A percentile compares a stretch with the other conserved stretches of the same genome.
phyloP scores from a whole-genome alignment of 2,888 invertebrate species.

The Clepsis dumicolana region DNA sequence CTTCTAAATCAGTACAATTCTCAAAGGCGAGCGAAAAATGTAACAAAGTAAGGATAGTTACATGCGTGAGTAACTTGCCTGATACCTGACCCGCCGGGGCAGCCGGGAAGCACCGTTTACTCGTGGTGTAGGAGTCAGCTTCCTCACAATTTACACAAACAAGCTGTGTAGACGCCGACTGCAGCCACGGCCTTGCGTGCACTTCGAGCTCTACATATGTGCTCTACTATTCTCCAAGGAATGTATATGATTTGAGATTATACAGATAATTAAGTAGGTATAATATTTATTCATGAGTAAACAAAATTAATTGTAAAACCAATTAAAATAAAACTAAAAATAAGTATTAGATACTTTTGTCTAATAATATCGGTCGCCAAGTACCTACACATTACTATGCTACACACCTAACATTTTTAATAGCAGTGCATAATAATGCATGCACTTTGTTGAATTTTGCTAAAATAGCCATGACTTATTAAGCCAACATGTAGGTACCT shows the following conservation, averaged over 20 bases:
- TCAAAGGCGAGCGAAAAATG: too few relatives aligned
- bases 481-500: not conserved
- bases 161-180: conserved; percentile 14
- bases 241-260: not conserved
- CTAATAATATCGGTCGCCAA: not conserved
- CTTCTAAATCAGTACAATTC: too few relatives aligned
- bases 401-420: too few relatives aligned
- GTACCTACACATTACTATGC: not conserved
- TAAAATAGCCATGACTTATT: not conserved
- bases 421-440: too few relatives aligned
- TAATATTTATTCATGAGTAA: too few relatives aligned
- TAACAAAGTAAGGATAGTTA: too few relatives aligned
- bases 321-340: too few relatives aligned
- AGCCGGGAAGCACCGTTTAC: conserved; percentile 14
- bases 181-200: not conserved
- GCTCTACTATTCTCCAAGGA: not conserved
- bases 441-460: not conserved
- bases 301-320: too few relatives aligned
- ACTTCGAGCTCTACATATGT: not conserved
- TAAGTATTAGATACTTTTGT: too few relatives aligned
- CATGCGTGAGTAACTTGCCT: not conserved
- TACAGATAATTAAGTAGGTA: not conserved
- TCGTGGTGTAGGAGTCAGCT: conserved; percentile 27
- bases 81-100: not conserved
- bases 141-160: conserved; percentile 32